Base-by-base conservation (phyloP, 1,140 invertebrate species). In the Propsilocerus akamusi region DNA sequence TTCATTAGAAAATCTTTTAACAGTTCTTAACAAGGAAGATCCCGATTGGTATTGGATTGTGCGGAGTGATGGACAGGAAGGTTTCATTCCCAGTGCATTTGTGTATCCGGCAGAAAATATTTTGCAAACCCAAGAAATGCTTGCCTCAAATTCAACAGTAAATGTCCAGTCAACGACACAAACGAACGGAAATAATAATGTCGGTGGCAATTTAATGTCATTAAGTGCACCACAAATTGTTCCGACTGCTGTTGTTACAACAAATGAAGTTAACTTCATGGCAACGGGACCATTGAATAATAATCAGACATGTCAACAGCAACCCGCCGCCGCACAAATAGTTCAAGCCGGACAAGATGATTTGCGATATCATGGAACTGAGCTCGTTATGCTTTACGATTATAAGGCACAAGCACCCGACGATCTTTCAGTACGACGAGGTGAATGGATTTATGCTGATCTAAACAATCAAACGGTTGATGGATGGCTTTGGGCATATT, bases 31-130 rank as follows among this genome's bases (percentile, higher is more conserved):
- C 67, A 73, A 83, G 56, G 90, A 95, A 63, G 92, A 95, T 69
- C 82, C 86, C 1, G 88, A 95, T 63, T 95, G 92, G 92, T 93
- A 86, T 61, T 96, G 91, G 92, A 86, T 96, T 30, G 77, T 91
- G 20, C 73, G 86, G 51, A 86, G 83, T 57, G 88, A 94, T 64
- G 87, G 87, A 1, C 85, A 91, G 59, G 92, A 96, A 69, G 93
- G 93, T 10, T 97, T 97, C 66, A 90, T 96, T 25, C 93, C 93
- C 6, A 84, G 84, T 25, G 87, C 85, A n/a, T 95, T 93, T 66
- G 85, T 95, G 0, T 95, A 91, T 71, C 88, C 88, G 5, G 86
- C 81, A 34, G 79, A 83, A 56, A 77, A 80, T 68, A 82, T 86
- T 26, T 76, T 85, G 49, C 81, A 86, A 72, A 72, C 58, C 32